Conservation (phyloP, 2,888 invertebrate species). For the Parnassius orleans region DNA sequence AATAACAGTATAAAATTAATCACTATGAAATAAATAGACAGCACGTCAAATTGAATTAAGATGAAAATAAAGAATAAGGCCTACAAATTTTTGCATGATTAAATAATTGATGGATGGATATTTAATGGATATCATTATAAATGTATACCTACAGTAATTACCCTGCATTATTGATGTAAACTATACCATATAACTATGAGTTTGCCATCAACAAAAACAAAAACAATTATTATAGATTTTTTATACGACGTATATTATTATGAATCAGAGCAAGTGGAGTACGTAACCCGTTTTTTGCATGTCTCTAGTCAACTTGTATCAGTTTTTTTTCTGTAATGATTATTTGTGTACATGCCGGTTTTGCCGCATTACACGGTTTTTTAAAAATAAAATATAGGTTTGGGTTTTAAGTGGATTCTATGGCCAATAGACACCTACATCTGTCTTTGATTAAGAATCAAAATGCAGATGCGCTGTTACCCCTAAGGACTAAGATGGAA, state of each 20-base stretch:
- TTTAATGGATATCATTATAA: slow-evolving; percentile 7
- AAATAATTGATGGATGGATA: neutral
- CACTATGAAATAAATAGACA: too few relatives aligned
- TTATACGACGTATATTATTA: slow-evolving; percentile 17
- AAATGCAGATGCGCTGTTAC: too few relatives aligned
- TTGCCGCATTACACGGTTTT: neutral
- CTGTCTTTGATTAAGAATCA: too few relatives aligned
- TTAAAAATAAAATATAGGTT: too few relatives aligned
- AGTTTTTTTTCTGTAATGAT: neutral
- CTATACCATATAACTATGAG: slow-evolving; percentile 10
- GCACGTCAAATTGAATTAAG: too few relatives aligned
- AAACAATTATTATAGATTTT: slow-evolving; percentile 18
- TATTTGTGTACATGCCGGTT: neutral
- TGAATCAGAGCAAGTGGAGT: slow-evolving; percentile 21
- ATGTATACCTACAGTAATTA: slow-evolving; percentile 19
- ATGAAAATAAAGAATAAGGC: slow-evolving; percentile 7
- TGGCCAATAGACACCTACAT: too few relatives aligned
- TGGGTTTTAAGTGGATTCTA: too few relatives aligned
- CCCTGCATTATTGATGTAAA: slow-evolving; percentile 17
- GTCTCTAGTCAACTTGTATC: slow-evolving; percentile 11
- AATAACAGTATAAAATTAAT: too few relatives aligned
- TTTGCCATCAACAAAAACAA: slow-evolving; percentile 20
- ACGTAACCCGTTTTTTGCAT: slow-evolving; percentile 22
- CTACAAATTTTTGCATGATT: too few relatives aligned
- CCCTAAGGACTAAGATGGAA: too few relatives aligned